Evolutionary conservation across 2,113 vertebrate genomes (phyloP).

Genomic region (Cyprinodon brontotheroides): DNA sequence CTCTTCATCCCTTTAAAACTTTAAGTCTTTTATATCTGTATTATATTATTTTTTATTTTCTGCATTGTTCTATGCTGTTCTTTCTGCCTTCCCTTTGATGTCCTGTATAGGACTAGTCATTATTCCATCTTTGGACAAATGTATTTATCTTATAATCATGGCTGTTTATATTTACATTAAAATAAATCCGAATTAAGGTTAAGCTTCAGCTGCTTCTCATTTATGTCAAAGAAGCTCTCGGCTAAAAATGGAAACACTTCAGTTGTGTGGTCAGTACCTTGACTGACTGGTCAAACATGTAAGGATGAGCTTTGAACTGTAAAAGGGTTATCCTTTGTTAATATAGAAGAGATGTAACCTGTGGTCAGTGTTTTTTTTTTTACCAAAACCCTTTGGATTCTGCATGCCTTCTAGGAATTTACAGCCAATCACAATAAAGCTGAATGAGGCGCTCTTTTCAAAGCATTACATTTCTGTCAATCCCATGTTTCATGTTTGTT

Average conservation of each 20-base stretch:
- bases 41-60: no score
- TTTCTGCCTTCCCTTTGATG: neutral
- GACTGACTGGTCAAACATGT: neutral
- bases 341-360: neutral
- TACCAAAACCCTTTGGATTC: neutral
- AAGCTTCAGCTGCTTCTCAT: neutral
- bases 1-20: no score
- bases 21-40: no score
- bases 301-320: neutral
- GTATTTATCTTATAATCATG: neutral
- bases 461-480: slow-evolving; percentile 43
- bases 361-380: neutral
- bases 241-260: neutral
- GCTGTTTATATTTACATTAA: neutral
- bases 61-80: no score
- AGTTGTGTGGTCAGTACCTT: neutral
- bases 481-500: slow-evolving; percentile 24
- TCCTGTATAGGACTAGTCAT: neutral
- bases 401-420: slow-evolving; percentile 15
- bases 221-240: neutral
- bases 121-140: neutral
- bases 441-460: slow-evolving; percentile 35
- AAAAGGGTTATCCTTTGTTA: neutral
- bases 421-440: slow-evolving; percentile 22
- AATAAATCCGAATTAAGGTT: neutral